phyloP scores from a whole-genome alignment of 2,113 vertebrate species.

The Herpetotheres cachinnans region DNA sequence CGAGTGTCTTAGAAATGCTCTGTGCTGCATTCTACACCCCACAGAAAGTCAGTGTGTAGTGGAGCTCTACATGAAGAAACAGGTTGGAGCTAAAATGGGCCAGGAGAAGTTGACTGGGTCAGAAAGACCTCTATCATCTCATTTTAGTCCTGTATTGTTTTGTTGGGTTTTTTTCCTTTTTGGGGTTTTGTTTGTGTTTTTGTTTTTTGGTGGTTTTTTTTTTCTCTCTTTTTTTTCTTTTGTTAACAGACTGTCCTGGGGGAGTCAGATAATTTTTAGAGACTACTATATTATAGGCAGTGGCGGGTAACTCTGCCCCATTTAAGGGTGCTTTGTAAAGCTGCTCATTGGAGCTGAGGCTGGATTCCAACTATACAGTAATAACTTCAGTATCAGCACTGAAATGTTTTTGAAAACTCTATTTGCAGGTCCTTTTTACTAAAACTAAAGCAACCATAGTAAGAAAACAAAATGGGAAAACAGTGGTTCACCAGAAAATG shows the following conservation, averaged over 20 bases:
- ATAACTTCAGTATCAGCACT: background rate
- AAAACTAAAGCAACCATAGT: background rate
- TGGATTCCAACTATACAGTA: background rate
- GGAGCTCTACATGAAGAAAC: background rate
- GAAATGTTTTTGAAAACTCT: background rate
- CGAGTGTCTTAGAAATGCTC: background rate
- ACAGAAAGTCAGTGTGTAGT: background rate
- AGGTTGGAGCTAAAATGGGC: background rate
- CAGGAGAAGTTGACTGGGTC: background rate
- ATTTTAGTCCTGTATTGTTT: background rate
- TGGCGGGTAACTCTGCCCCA: background rate
- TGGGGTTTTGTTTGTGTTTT: background rate
- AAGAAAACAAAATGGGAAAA: background rate
- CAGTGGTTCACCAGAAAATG: background rate
- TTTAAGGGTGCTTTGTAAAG: background rate
- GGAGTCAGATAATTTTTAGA: background rate
- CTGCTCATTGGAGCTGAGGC: background rate
- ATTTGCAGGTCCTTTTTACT: background rate
- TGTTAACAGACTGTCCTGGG: background rate
- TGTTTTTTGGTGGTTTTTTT: accelerated
- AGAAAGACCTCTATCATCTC: background rate
- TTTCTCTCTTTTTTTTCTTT: background rate
- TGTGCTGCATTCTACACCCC: background rate
- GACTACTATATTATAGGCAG: too few relatives aligned
- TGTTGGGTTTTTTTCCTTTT: background rate